A percentile compares a stretch with the other conserved stretches of the same genome.
Conservation (phyloP, 2,888 invertebrate species). For the Stictocephala bisonia region DNA sequence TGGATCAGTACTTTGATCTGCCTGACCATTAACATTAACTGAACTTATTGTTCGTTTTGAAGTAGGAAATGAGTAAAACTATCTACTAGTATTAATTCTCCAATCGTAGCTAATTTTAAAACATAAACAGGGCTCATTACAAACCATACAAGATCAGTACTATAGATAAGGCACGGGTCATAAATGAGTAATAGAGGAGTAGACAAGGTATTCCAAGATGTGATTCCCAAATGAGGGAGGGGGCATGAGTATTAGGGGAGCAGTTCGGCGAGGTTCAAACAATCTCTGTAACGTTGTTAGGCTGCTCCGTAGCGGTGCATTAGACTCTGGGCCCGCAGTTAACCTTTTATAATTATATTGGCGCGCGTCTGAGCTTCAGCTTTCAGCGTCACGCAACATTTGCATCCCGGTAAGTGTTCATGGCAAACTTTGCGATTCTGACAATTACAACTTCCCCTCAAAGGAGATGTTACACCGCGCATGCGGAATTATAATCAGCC, state of each 20-base stretch:
- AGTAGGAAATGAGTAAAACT: too few relatives aligned
- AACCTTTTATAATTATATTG: slow-evolving; percentile 41
- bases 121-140: too few relatives aligned
- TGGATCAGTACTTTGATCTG: too few relatives aligned
- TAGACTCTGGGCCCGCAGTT: slow-evolving; percentile 26
- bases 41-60: too few relatives aligned
- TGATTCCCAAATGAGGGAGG: slow-evolving; percentile 1
- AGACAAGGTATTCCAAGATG: slow-evolving; percentile 1
- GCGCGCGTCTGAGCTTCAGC: background rate
- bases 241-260: too few relatives aligned
- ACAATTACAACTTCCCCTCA: slow-evolving; percentile 4
- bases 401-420: slow-evolving; percentile 20
- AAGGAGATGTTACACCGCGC: too few relatives aligned
- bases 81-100: too few relatives aligned
- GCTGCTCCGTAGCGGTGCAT: slow-evolving; percentile 21
- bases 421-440: slow-evolving; percentile 1
- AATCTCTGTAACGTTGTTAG: slow-evolving; percentile 18
- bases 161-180: too few relatives aligned
- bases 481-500: too few relatives aligned
- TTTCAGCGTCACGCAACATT: slow-evolving; percentile 7
- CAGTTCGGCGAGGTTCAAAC: background rate
- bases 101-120: too few relatives aligned
- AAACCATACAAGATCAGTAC: too few relatives aligned
- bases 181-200: slow-evolving; percentile 18
- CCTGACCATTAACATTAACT: too few relatives aligned